Base-by-base conservation (phyloP, 2,888 invertebrate genomes). In the Chaetogeoica ovagalla region DNA sequence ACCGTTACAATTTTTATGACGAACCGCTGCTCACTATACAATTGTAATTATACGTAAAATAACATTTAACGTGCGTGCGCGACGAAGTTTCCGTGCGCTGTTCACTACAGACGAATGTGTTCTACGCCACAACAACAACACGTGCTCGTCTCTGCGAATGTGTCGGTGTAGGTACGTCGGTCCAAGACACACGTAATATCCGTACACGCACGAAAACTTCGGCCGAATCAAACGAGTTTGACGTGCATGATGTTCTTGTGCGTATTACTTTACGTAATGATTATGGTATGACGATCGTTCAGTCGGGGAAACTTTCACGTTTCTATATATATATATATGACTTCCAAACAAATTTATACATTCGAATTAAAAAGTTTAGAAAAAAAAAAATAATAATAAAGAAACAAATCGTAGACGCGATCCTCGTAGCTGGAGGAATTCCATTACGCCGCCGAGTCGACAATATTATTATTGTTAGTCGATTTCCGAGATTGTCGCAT, bases 171-270 rank as follows among this genome's bases (percentile, higher is more conserved):
- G 43, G 13, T 13, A 72, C 23, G 62, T 73, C 72, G 23, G 62
- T 73, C 72, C 19, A 52, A 73, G 62, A 62, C 72, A 48, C 72
- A 62, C 62, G 72, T 73, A 30, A 52, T 62, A 48, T 62, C 15
- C n/a, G 62, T 37, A 48, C 72, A 73, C 72, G 72, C 72, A 73
- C 72, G 43, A 62, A 73, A 73, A 73, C 72, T 73, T 73, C 4
- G 72, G 48, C 30, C 43, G 48, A 72, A 60, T 37, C 72, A 62
- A 37, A 73, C 62, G 62, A 52, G 62, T 72, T 72, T 72, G 72
- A 62, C 72, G 71, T 71, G 71, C 19, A 48, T 60, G 43, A 30
- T 23, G 70, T 57, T 57, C 39, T 37, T 9, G 37, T 39, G 19
- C 37, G 39, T 48, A 13, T 13, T 60, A 43, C 30, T 30, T 2